Percentiles rank a stretch among this genome's conserved stretches.
These are phyloP conservation scores for Protobothrops mucrosquamatus DNA, from an alignment of 2,113 vertebrate species.

Conservation along the genomic window DNA sequence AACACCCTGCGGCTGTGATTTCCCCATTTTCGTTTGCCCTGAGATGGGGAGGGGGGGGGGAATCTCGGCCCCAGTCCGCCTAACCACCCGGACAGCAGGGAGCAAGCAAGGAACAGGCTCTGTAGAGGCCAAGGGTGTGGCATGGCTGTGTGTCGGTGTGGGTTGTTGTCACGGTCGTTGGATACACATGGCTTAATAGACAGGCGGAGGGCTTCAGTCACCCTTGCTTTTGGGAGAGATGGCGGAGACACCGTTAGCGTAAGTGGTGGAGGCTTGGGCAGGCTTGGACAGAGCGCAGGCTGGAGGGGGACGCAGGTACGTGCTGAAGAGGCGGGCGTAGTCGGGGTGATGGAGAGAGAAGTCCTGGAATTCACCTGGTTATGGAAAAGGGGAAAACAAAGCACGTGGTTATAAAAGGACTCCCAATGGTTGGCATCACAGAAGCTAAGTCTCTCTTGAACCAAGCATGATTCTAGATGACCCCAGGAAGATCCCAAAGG, in stretches of 20 bases:
- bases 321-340: conserved; percentile 61
- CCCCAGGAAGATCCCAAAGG: neutral
- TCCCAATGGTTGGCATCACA: neutral
- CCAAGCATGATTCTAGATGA: neutral
- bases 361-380: conserved; percentile 61
- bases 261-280: conserved; percentile 17
- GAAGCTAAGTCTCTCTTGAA: neutral
- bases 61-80: conserved; percentile 3
- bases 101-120: neutral
- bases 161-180: neutral
- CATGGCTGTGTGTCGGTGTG: neutral
- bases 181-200: conserved; percentile 25
- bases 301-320: conserved; percentile 50
- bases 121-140: neutral
- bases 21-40: conserved; percentile 24
- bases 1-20: conserved; percentile 10
- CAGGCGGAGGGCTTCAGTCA: conserved; percentile 38
- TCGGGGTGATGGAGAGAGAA: conserved; percentile 58
- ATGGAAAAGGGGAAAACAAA: neutral
- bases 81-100: conserved; percentile 26
- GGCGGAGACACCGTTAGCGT: conserved; percentile 47
- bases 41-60: conserved; percentile 13
- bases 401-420: neutral
- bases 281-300: conserved; percentile 16
- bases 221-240: conserved; percentile 53